A percentile compares a stretch with the other conserved stretches of the same genome.
phyloP scores from a whole-genome alignment of 2,113 vertebrate genomes.

The Pristiophorus japonicus region DNA sequence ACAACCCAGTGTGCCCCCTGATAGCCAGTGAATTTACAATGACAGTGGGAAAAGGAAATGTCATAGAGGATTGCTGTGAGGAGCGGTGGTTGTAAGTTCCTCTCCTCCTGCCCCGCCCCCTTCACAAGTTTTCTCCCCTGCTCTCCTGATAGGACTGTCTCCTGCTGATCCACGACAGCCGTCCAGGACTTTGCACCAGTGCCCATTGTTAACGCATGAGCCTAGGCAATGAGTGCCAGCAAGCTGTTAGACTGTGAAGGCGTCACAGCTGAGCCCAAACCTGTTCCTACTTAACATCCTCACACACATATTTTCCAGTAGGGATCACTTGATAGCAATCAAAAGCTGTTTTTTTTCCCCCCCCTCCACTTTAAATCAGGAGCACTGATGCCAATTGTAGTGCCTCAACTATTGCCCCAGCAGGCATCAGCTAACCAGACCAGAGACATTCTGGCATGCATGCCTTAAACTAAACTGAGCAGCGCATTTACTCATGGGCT shows the following conservation, averaged over 20 bases:
- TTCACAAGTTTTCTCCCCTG: no score
- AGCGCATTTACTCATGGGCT: background rate
- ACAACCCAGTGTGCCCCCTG: no score
- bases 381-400: background rate
- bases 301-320: background rate
- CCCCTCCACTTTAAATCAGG: background rate
- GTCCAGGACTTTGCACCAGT: no score
- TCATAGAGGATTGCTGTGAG: background rate
- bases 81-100: background rate
- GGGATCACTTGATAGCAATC: background rate
- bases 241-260: no score
- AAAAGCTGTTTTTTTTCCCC: background rate
- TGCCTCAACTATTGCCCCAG: background rate
- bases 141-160: no score
- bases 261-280: no score
- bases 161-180: no score
- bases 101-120: no score
- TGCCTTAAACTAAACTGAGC: background rate
- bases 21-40: background rate
- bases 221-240: no score
- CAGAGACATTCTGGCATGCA: background rate
- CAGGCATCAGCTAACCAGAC: background rate
- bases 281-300: background rate
- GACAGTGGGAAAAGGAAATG: background rate
- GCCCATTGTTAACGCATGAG: no score